A percentile compares a stretch with the other conserved stretches of the same genome.
These are phyloP conservation scores for Paratrypauchen microcephalus DNA, from an alignment of 2,797 vertebrate species.

Conservation along the genomic window DNA sequence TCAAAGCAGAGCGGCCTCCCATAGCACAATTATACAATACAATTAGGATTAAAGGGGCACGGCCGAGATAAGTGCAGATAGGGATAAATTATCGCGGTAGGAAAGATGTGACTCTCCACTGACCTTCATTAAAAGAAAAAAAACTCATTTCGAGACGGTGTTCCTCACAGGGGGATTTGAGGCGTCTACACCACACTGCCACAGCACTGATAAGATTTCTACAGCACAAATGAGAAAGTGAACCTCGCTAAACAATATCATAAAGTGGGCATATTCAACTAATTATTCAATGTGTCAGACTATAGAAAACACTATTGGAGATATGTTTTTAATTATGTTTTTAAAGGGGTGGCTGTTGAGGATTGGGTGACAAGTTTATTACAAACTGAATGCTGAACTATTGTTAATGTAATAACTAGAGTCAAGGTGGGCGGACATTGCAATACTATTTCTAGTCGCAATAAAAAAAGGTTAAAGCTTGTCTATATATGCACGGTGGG, in stretches of 20 bases:
- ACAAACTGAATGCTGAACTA: not conserved
- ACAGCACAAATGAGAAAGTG: conserved; percentile 40
- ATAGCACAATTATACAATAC: conserved; percentile 84
- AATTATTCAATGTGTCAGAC: conserved; percentile 1
- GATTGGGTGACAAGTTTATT: conserved; percentile 4
- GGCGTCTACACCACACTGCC: conserved; percentile 61
- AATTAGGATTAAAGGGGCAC: conserved; percentile 87
- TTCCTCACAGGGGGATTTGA: conserved; percentile 67
- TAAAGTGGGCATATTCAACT: conserved; percentile 10
- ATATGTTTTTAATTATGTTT: conserved; percentile 9
- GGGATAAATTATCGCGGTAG: conserved; percentile 83
- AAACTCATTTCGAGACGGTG: conserved; percentile 68
- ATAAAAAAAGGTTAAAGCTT: not conserved
- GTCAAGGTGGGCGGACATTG: not conserved
- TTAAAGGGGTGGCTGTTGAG: not conserved
- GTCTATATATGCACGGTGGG: no score
- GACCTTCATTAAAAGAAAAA: conserved; percentile 83
- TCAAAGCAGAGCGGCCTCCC: conserved; percentile 77
- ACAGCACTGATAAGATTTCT: conserved; percentile 61
- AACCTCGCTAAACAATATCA: conserved; percentile 44
- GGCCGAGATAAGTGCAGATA: conserved; percentile 81
- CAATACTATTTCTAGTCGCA: not conserved
- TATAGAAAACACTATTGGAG: not conserved
- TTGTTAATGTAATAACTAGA: not conserved
- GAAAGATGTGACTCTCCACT: conserved; percentile 81